Evolutionary conservation across 2,888 invertebrate species (phyloP), one percentile per base, ranked within the genome.

Genomic region (Pristionchus japonicus): DNA sequence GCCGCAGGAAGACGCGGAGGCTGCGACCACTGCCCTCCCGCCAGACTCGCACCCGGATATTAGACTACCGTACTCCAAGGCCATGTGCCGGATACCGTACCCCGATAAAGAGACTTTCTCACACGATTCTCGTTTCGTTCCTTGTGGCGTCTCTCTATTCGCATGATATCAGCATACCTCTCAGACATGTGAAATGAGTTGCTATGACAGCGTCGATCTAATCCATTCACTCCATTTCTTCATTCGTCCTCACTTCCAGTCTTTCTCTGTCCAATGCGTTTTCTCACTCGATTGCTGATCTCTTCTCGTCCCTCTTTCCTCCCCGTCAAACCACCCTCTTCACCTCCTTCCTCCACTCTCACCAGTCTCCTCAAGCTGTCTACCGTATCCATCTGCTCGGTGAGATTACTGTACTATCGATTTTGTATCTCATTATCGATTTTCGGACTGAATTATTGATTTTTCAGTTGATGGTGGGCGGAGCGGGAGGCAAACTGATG

Each of bases 11-110:
- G 86, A 17, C 40, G 64, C 9, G 89, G 89, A 47, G 64, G 85
- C 40, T 89, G 89, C 88, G 89, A 89, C 82, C 89, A 89, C 86
- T 89, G 89, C 61, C 86, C 89, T 17, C 89, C 89, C 3, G 86
- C 89, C 27, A 84, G 89, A 49, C 87, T 88, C 52, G 89, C 89
- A 2, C 89, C 88, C 20, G 89, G 89, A 27, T 89, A 89, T 82
- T 89, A 89, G 70, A 86, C 80, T 43, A 80, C 47, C 80, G 43
- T 47, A 47, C 17, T 27, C 80, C 47, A n/a, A 43, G 31, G 23
- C 74, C n/a, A 74, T 0, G 0, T 77, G 77, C n/a, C 43, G 77
- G 47, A 40, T 47, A 82, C 34, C 82, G 49, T 52, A 52, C 15
- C 52, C 82, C 82, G 52, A 82, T 82, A 82, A 82, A 82, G 82